Evolutionary conservation across 2,113 vertebrate genomes (phyloP).

Genomic region (Dolichotis patagonum): DNA sequence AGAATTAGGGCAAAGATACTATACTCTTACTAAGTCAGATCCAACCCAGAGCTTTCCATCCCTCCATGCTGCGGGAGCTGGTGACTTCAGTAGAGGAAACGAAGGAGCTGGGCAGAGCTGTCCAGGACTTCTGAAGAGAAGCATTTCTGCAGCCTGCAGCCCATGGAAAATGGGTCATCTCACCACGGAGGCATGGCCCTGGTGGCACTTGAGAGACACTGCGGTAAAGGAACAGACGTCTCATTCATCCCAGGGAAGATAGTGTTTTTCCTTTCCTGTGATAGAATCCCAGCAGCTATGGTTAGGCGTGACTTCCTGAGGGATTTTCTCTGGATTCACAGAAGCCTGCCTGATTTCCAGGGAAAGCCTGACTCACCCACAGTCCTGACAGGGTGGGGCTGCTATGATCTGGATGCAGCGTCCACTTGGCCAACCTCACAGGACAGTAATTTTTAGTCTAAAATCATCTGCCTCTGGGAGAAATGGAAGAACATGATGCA

Average conservation of each 20-base stretch:
- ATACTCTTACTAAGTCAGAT: not conserved
- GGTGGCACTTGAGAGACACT: constrained; percentile 62
- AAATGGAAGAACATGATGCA: constrained; percentile 66
- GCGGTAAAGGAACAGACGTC: constrained; percentile 61
- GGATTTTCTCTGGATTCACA: constrained; percentile 84
- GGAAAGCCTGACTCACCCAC: constrained; percentile 83
- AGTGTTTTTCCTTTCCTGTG: constrained; percentile 78
- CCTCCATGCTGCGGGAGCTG: constrained; percentile 36
- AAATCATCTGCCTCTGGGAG: constrained; percentile 71
- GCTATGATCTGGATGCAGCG: constrained; percentile 78
- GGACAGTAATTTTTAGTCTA: constrained; percentile 78
- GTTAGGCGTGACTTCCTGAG: constrained; percentile 84
- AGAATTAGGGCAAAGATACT: not conserved
- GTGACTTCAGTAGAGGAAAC: constrained; percentile 55
- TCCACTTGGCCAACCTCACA: constrained; percentile 79
- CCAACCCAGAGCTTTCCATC: constrained; percentile 61
- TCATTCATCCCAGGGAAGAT: constrained; percentile 74
- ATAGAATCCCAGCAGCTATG: constrained; percentile 70
- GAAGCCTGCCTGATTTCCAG: constrained; percentile 81
- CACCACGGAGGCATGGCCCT: constrained; percentile 43
- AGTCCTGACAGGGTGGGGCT: constrained; percentile 81
- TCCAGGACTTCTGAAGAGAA: not conserved
- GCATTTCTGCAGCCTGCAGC: constrained; percentile 51
- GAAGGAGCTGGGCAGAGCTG: constrained; percentile 6
- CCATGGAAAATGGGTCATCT: constrained; percentile 68